These are phyloP conservation scores for Piaya cayana DNA, from an alignment of 2,113 vertebrate genomes.

Conservation along the genomic window DNA sequence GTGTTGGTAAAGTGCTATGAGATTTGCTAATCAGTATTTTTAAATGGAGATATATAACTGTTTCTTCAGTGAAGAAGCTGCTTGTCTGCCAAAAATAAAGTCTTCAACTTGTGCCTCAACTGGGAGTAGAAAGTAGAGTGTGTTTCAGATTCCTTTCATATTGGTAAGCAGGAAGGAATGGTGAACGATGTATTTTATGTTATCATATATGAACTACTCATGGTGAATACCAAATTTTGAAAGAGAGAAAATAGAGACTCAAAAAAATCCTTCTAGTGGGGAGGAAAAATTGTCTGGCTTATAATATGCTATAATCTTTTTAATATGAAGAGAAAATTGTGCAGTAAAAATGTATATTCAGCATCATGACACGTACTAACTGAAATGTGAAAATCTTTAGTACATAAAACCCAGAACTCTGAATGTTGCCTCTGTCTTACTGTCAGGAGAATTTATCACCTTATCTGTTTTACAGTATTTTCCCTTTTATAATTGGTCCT, in stretches of 20 bases:
- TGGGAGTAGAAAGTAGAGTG: neutral
- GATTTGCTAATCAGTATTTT: slow-evolving; percentile 51
- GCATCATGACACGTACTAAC: neutral
- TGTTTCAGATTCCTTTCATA: slow-evolving; percentile 5
- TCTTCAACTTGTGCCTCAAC: neutral
- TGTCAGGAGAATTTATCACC: neutral
- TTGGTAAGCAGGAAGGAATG: neutral
- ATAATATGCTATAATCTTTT: neutral
- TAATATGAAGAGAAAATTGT: neutral
- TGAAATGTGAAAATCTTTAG: neutral
- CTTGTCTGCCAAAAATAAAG: slow-evolving; percentile 14
- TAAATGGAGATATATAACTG: slow-evolving; percentile 14
- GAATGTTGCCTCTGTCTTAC: neutral
- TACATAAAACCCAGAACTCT: neutral
- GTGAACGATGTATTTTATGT: neutral
- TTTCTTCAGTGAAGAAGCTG: slow-evolving; percentile 10
- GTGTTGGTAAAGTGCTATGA: slow-evolving; percentile 36
- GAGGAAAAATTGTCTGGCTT: neutral
- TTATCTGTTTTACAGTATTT: neutral
- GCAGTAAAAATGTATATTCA: neutral
- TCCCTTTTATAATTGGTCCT: neutral
- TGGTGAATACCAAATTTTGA: neutral
- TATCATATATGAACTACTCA: neutral
- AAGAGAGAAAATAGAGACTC: neutral
- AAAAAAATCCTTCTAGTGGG: neutral